Conservation (phyloP, 2,797 vertebrate species). For the Australoheros facetus region DNA sequence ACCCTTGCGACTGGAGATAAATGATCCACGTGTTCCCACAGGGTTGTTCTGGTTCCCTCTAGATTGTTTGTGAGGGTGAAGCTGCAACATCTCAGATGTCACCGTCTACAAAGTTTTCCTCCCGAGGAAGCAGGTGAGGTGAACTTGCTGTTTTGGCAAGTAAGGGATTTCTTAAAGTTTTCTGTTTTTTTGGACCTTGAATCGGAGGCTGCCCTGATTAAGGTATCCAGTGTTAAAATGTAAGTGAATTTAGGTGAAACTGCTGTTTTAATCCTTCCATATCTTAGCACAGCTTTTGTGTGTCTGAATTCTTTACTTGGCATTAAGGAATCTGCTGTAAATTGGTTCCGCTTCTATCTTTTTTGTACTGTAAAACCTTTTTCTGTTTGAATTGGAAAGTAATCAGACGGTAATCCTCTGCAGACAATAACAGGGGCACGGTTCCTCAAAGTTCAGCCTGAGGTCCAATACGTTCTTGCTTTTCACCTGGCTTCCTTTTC, state of each 20-base stretch:
- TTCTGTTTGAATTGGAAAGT: conserved; percentile 49
- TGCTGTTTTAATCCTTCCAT: conserved; percentile 43
- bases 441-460: conserved; percentile 27
- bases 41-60: neutral
- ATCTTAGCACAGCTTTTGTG: conserved; percentile 42
- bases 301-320: conserved; percentile 15
- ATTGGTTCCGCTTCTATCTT: conserved; percentile 57
- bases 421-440: conserved; percentile 32
- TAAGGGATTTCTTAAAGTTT: conserved; percentile 11
- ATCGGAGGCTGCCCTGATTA: neutral
- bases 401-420: conserved; percentile 55
- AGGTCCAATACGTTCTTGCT: conserved; percentile 8
- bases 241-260: conserved; percentile 35
- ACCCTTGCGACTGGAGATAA: neutral
- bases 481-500: neutral
- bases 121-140: neutral
- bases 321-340: conserved; percentile 38
- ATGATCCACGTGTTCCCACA: neutral
- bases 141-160: conserved; percentile 3
- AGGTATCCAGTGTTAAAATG: conserved; percentile 5
- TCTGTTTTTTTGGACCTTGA: neutral
- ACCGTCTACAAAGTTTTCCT: conserved; percentile 1
- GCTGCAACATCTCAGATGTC: neutral
- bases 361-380: conserved; percentile 25
- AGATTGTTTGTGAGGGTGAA: conserved; percentile 5